Evolutionary conservation across 1,140 invertebrate species (phyloP).

Genomic region (Paraescarpia echinospica): DNA sequence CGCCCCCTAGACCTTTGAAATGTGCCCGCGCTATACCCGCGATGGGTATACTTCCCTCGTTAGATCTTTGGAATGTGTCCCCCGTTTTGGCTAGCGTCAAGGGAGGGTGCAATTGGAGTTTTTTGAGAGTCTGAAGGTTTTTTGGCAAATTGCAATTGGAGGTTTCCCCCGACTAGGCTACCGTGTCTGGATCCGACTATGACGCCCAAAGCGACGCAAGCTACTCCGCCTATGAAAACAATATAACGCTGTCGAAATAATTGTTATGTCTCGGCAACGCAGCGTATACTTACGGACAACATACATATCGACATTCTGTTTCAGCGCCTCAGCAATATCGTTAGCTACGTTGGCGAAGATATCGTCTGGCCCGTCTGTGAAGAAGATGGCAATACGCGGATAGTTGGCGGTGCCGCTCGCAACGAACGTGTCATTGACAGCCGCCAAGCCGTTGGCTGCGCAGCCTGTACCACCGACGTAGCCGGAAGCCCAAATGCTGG

Average conservation of each 20-base stretch:
- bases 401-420: not conserved
- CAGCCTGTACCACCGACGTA: not conserved
- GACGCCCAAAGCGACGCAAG: too few relatives aligned
- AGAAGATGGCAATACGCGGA: not conserved
- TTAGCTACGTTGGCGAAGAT: not conserved
- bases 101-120: too few relatives aligned
- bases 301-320: not conserved
- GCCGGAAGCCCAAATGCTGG: not conserved
- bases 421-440: not conserved
- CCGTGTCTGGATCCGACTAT: too few relatives aligned
- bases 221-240: too few relatives aligned
- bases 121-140: too few relatives aligned
- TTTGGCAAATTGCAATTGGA: too few relatives aligned
- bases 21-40: too few relatives aligned
- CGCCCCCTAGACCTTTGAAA: too few relatives aligned
- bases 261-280: not conserved
- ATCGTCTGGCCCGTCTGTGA: not conserved
- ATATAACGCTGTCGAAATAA: not conserved
- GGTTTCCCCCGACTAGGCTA: too few relatives aligned
- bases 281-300: not conserved
- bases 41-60: too few relatives aligned
- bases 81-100: too few relatives aligned
- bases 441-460: not conserved
- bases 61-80: too few relatives aligned
- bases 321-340: not conserved